Conservation (phyloP, 2,113 vertebrate genomes). For the Tupaia chinensis region DNA sequence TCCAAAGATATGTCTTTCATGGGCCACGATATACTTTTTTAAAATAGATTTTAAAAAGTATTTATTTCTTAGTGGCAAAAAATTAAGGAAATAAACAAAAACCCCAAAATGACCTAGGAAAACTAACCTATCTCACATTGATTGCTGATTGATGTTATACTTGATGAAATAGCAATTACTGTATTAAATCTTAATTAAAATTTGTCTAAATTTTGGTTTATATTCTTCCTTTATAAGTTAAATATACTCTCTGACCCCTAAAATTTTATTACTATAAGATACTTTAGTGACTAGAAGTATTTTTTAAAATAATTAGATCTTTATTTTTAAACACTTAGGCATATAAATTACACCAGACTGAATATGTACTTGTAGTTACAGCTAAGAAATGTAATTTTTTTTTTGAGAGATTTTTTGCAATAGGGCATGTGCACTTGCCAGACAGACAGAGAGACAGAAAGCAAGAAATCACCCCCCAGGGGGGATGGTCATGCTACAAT, state of each 20-base stretch:
- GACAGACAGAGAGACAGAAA: too few species aligned
- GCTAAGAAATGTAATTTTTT: conserved; percentile 28
- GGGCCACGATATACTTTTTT: background rate
- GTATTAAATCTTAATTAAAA: conserved; percentile 33
- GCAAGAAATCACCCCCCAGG: too few species aligned
- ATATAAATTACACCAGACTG: background rate
- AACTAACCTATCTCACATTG: background rate
- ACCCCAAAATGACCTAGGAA: background rate
- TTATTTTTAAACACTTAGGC: conserved; percentile 38
- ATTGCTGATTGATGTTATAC: background rate
- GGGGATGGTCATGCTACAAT: too few species aligned
- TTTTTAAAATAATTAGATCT: conserved; percentile 46
- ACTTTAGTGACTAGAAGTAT: background rate
- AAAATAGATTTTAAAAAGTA: background rate
- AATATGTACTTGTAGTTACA: background rate
- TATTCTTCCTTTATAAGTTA: background rate
- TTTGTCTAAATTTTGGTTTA: conserved; percentile 25
- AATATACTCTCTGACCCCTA: background rate
- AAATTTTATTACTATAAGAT: conserved; percentile 33
- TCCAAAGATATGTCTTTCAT: background rate
- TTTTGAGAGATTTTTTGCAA: too few species aligned
- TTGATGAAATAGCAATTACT: conserved; percentile 29
- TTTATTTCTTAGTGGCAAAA: conserved; percentile 36
- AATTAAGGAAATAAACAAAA: background rate
- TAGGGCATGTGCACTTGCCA: too few species aligned